Base-by-base conservation (phyloP, 2,888 invertebrate species). In the Troides aeacus region DNA sequence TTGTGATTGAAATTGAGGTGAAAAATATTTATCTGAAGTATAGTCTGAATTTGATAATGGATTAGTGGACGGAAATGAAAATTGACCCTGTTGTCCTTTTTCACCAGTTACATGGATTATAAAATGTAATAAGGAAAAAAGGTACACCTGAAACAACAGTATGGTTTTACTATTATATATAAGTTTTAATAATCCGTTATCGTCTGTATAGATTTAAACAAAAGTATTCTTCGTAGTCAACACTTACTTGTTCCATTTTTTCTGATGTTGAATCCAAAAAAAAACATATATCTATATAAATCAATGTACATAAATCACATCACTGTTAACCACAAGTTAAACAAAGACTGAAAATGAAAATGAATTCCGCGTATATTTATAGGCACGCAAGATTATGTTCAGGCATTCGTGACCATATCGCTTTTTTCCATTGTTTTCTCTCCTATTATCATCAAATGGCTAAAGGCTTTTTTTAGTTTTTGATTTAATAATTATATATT, bases 321-420 rank as follows among this genome's bases (percentile, higher is more conserved):
- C 87, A 90, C 90, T 83, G 84, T 83, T 79, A 81, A 78, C 74
- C 87, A 87, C 84, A 81, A 81, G 81, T 84, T 80, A 84, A 88
- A 88, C 87, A 86, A 83, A 81, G 77, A 92, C 90, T 92, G 86
- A 84, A 89, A 92, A 90, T 92, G 92, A 92, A 92, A 92, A 84
- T 88, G 90, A 92, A 92, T 92, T 89, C 91, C 91, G 89, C 88
- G 89, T 92, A 89, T 83, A 92, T 92, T 92, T 92, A 92, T 92
- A 92, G 78, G 84, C 91, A 92, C 88, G 92, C 90, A 77, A 88
- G 71, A 71, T 77, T 76, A 85, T 87, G 85, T 81, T 82, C 89
- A 91, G 84, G 90, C 90, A 92, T 88, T 90, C 89, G 92, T 92
- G 91, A 90, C 88, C 86, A 90, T 85, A 86, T 88, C 84, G 83